Evolutionary conservation across 2,888 invertebrate species (phyloP).

Genomic region (Scrobipalpa costella): DNA sequence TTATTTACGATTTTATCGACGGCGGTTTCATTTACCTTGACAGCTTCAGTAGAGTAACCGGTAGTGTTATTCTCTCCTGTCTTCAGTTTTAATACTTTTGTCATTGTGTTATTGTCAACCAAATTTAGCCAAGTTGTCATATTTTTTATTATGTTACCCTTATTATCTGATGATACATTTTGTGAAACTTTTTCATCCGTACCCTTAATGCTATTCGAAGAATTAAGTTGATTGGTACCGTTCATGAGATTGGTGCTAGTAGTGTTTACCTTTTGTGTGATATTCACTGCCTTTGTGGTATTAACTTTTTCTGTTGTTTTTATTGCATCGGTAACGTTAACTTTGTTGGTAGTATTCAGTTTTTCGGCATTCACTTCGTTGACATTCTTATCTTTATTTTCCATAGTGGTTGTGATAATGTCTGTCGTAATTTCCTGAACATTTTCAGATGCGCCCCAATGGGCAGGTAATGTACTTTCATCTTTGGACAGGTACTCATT

Average conservation of each 20-base stretch:
- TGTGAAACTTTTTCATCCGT: neutral
- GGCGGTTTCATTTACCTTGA: constrained; percentile 28
- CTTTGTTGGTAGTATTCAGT: neutral
- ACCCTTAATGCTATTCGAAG: neutral
- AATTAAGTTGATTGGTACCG: neutral
- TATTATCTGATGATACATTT: neutral
- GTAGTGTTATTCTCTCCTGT: constrained; percentile 19
- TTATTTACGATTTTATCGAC: neutral
- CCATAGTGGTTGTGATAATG: neutral
- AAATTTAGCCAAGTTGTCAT: neutral
- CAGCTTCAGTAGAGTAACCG: constrained; percentile 23
- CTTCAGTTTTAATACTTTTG: neutral
- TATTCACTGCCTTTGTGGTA: neutral
- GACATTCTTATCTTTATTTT: neutral
- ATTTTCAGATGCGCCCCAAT: neutral
- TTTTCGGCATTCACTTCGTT: neutral
- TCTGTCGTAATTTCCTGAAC: neutral
- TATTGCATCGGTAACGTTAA: neutral
- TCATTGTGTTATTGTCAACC: neutral
- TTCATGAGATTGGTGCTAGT: neutral
- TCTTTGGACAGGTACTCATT: neutral
- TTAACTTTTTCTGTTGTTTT: neutral
- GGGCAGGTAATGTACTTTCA: neutral
- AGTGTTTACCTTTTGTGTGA: neutral
- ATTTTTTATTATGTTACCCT: neutral